Evolutionary conservation across 2,888 invertebrate genomes (phyloP), one percentile per base, ranked within the genome.

Genomic region (Trissoscelio sp.): DNA sequence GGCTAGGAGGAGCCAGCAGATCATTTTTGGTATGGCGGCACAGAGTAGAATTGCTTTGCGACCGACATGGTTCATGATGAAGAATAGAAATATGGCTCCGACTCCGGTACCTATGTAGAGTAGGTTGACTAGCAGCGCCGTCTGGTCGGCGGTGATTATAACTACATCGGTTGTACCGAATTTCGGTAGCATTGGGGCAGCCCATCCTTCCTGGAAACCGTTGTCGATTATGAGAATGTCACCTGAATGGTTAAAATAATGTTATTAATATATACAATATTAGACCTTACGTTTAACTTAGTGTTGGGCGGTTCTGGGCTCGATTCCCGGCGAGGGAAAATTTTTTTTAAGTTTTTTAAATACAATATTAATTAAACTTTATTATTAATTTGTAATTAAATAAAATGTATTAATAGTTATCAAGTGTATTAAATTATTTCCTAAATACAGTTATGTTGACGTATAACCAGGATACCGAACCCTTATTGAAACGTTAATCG

Each of bases 171-270:
- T 85, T 2, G 72, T 74, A 1, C 87, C 86, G 75, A 91, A 88
- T 82, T 90, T 90, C 9, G 89, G 89, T 20, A 91, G 83, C 67
- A 88, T 89, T 12, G 91, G 89, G 0, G 91, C 90, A 55, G 88
- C 88, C 91, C 91, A 91, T 81, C 91, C 91, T 69, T 91, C 91
- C 73, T 91, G 88, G 53, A 91, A 86, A 44, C 91, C 91, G 58
- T 90, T 89, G 77, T 91, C 91, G 83, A 91, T 83, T 77, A 91
- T 86, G 39, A 91, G 85, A 28, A 91, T 85, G 83, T 90, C 91
- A 84, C 91, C 91, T 91, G 55, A 5, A 74, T 37, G 7, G 11
- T 31, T 69, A 12, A 18, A 55, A 31, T 69, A 22, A 11, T 7
- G 6, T 9, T 12, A 42, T 22, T n/a, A n/a, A n/a, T n/a, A n/a